phyloP scores from a whole-genome alignment of 2,113 vertebrate species.

The Syngnathus typhle region DNA sequence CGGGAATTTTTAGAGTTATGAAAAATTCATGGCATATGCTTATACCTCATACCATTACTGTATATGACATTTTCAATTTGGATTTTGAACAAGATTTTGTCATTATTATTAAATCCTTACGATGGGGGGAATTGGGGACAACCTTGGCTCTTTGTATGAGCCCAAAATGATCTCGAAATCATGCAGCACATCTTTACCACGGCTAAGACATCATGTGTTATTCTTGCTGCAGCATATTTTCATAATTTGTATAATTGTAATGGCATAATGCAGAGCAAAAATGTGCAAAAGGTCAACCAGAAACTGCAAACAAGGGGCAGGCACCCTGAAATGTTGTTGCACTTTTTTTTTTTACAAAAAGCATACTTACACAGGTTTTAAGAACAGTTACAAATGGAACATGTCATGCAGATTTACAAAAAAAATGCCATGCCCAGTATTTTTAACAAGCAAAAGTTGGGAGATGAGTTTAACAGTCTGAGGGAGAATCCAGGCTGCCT shows the following conservation, averaged over 20 bases:
- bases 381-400: too few relatives aligned
- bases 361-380: too few relatives aligned
- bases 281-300: too few relatives aligned
- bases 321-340: neutral
- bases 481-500: too few relatives aligned
- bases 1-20: constrained; percentile 30
- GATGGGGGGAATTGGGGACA: neutral
- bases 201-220: neutral
- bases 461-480: too few relatives aligned
- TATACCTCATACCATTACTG: constrained; percentile 10
- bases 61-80: neutral
- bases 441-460: too few relatives aligned
- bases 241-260: neutral
- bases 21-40: constrained; percentile 30
- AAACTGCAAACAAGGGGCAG: too few relatives aligned
- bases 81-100: constrained; percentile 8
- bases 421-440: too few relatives aligned
- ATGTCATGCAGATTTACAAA: too few relatives aligned
- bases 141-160: neutral
- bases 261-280: neutral
- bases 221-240: neutral
- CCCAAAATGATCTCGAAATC: neutral
- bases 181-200: neutral
- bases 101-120: neutral
- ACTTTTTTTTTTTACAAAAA: neutral